Evolutionary conservation across 1,140 invertebrate genomes (phyloP), one percentile per base, ranked within the genome.

Genomic region (Oscheius sp.): DNA sequence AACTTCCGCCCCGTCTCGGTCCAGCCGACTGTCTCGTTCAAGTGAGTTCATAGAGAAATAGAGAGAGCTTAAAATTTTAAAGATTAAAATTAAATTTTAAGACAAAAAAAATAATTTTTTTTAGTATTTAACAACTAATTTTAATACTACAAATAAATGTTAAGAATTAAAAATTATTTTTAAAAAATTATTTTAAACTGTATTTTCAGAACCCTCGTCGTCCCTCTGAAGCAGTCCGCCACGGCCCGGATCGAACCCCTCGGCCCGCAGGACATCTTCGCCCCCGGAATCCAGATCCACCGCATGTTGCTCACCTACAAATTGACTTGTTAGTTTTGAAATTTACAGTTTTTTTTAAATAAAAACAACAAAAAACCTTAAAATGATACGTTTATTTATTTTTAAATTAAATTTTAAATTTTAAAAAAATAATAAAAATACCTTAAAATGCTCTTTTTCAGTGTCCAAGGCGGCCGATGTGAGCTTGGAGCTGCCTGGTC

Each of bases 241-340:
- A 86, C 89, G 1, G 59, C 69, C 15, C 93, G 92, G 86, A 88
- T 95, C 23, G 84, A 87, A 42, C 90, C 92, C 20, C 84, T 96
- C 63, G 86, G 84, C 23, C 65, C 84, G 0, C 88, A 94, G 61
- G 94, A 98, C 85, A 85, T 92, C 1, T 91, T 97, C 58, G 93
- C 93, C 2, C 89, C 89, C 7, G 65, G 38, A 32, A 86, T 92
- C 65, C 92, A 93, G 86, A 93, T 96, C 69, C 96, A 95, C 86
- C 91, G 94, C 83, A 86, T 95, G 38, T 86, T 92, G 67, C 87
- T 96, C 71, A 91, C 90, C 0, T 97, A 96, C 85, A 90, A 88
- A 80, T 91, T 97, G 83, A 90, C 49, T 32, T 29, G 74, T 75
- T 23, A 49, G 15, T 2, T 20, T 15, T 36, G 20, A n/a, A 26